Evolutionary conservation across 2,113 vertebrate genomes (phyloP), one percentile per base, ranked within the genome.

Genomic region (Albula glossodonta): DNA sequence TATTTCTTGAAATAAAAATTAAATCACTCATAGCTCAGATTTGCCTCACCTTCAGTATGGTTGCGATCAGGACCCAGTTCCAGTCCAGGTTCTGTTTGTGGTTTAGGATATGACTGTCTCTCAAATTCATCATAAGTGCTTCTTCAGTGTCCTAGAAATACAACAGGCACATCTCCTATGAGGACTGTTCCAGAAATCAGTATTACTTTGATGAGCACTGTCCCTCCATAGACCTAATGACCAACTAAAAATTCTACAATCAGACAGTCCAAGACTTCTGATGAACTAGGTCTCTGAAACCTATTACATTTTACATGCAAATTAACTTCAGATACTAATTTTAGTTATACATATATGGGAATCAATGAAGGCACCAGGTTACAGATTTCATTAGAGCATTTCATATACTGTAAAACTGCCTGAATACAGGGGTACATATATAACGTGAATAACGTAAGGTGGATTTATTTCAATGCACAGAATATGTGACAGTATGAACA

Each of bases 51-150:
- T 99, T 99, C 79, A 99, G 94, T 93, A 99, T 98, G 90, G 98
- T 99, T 87, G 97, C 96, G 85, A 99, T 98, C 10, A 99, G 96
- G 93, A 98, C 93, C 98, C 98, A 99, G 91, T 99, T 98, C 98
- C 98, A 99, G 19, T 98, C 97, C 87, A 99, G 95, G 93, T 99
- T 99, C 89, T 98, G 97, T 92, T 99, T 99, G 94, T 99, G 98
- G 93, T 97, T 97, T 85, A 99, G 97, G 88, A 99, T 98, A 74
- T 98, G 98, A 91, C 97, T 98, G 89, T 99, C 98, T 92, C 97
- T 94, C 88, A 99, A 96, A 90, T 98, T 99, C 93, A 96, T 95
- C 94, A 97, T 93, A 90, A 99, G 95, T 78, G 98, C 97, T 90
- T 99, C 98, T 86, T 99, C 98, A 86, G 97, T 97, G 93, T 99